phyloP scores from a whole-genome alignment of 2,888 invertebrate species.

The Drosophila eohydei region DNA sequence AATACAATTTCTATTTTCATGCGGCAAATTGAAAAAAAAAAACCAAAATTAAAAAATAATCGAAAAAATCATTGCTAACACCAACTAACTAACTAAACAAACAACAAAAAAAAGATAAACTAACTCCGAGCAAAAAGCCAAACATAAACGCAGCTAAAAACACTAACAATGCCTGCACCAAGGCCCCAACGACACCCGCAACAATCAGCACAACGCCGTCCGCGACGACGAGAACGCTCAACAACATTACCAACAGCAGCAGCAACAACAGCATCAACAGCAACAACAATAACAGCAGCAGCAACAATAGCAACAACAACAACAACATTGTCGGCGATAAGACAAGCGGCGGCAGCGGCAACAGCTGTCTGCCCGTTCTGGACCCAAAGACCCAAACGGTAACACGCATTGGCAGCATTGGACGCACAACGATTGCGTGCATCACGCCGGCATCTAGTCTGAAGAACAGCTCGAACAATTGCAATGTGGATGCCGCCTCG shows the following conservation, averaged over 20 bases:
- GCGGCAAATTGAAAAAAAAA: slow-evolving; percentile 45
- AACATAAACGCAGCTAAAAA: slow-evolving; percentile 60
- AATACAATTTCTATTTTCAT: slow-evolving; percentile 67
- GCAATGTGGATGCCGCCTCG: slow-evolving; percentile 75
- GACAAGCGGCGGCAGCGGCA: slow-evolving; percentile 34
- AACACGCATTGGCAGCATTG: slow-evolving; percentile 82
- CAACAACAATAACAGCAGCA: slow-evolving; percentile 28
- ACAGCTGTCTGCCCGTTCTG: slow-evolving; percentile 41
- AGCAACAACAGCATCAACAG: slow-evolving; percentile 27
- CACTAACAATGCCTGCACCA: slow-evolving; percentile 64
- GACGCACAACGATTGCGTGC: slow-evolving; percentile 82
- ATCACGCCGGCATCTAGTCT: slow-evolving; percentile 74
- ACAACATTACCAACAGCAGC: slow-evolving; percentile 32
- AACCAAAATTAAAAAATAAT: slow-evolving; percentile 9
- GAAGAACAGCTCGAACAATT: slow-evolving; percentile 64
- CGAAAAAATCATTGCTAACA: slow-evolving; percentile 45
- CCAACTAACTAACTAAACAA: slow-evolving; percentile 53
- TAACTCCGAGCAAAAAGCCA: slow-evolving; percentile 68
- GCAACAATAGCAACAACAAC: slow-evolving; percentile 25
- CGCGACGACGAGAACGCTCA: slow-evolving; percentile 36
- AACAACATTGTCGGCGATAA: slow-evolving; percentile 22
- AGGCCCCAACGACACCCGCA: slow-evolving; percentile 43
- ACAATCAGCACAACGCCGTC: slow-evolving; percentile 39
- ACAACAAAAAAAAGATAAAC: slow-evolving; percentile 63
- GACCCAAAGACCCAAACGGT: slow-evolving; percentile 67